A percentile compares a stretch with the other conserved stretches of the same genome.
phyloP scores from a whole-genome alignment of 2,797 vertebrate genomes.

The Catharus ustulatus region DNA sequence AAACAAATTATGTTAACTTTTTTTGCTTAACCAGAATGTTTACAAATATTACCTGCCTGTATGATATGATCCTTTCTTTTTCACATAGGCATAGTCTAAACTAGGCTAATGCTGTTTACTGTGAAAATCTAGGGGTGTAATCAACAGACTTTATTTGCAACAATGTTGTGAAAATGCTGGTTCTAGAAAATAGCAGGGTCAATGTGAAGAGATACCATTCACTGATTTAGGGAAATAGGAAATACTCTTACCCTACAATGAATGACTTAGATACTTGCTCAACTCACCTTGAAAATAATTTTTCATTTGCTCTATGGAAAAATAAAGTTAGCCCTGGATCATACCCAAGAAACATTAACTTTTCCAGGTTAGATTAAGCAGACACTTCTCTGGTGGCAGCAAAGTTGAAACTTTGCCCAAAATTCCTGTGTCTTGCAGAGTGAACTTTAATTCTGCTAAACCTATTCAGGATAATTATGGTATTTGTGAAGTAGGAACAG shows the following conservation, averaged over 20 bases:
- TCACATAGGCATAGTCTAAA: not conserved
- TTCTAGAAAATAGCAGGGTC: not conserved
- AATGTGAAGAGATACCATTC: not conserved
- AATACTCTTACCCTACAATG: not conserved
- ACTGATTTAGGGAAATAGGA: not conserved
- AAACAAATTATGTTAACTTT: slow-evolving; percentile 15
- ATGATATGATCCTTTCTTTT: not conserved
- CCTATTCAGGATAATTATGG: not conserved
- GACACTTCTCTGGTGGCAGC: slow-evolving; percentile 9
- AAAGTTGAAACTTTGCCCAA: slow-evolving; percentile 34
- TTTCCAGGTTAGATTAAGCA: slow-evolving; percentile 50
- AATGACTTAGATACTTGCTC: not conserved
- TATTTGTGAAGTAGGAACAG: not conserved
- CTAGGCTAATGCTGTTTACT: not conserved
- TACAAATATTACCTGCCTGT: not conserved
- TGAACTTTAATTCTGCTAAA: slow-evolving; percentile 10
- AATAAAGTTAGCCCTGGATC: slow-evolving; percentile 16
- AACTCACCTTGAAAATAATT: slow-evolving; percentile 5
- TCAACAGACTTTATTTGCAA: not conserved
- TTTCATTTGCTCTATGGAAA: slow-evolving; percentile 3
- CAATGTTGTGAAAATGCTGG: not conserved
- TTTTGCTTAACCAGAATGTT: not conserved
- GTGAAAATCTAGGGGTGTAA: not conserved
- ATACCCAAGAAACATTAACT: slow-evolving; percentile 17
- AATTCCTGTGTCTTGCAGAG: not conserved